Evolutionary conservation across 2,797 vertebrate genomes (phyloP), one percentile per base, ranked within the genome.

Genomic region (Sebastes melanostomus): DNA sequence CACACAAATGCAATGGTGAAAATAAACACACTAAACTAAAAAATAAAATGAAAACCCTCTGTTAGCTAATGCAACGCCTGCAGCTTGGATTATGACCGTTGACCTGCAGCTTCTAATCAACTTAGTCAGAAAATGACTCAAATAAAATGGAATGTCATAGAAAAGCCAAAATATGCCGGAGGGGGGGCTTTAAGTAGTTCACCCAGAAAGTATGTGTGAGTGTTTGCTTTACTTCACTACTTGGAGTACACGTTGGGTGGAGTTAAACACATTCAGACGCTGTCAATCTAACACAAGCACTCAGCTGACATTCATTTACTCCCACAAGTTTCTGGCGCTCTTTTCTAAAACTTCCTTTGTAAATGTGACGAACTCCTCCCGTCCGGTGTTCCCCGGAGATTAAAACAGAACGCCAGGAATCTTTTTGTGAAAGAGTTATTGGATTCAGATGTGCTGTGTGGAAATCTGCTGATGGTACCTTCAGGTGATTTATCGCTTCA

Each of bases 401-500:
- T 30, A 8, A 2, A 72, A 25, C 72, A 5, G 18, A 16, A 22
- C 5, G 12, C 10, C 14, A 16, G 7, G 25, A 58, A 14, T 36
- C 24, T 1, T 78, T 50, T 71, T 66, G 4, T 8, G 30, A 66
- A 46, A 63, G 59, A 22, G 50, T 25, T 7, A 29, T 68, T 80
- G 55, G 76, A 54, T 71, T 59, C 86, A 82, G 73, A 82, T 67
- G 61, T 70, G 71, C 74, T 30, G 58, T 4, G 5, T 72, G 30
- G 29, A 73, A 76, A 85, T 61, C 36, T 86, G 86, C 83, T 81
- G 86, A 84, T 77, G 68, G 22, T 22, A 36, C 65, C 22, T 58
- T 42, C 1, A 54, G 42, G 70, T 16, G 2, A 81, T 85, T 83
- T 69, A 75, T 75, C 38, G 1, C 66, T 24, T 42, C 38, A 4